A percentile compares a stretch with the other conserved stretches of the same genome.
These are phyloP conservation scores for Drosophila antonietae DNA, from an alignment of 2,888 invertebrate species.

Conservation along the genomic window DNA sequence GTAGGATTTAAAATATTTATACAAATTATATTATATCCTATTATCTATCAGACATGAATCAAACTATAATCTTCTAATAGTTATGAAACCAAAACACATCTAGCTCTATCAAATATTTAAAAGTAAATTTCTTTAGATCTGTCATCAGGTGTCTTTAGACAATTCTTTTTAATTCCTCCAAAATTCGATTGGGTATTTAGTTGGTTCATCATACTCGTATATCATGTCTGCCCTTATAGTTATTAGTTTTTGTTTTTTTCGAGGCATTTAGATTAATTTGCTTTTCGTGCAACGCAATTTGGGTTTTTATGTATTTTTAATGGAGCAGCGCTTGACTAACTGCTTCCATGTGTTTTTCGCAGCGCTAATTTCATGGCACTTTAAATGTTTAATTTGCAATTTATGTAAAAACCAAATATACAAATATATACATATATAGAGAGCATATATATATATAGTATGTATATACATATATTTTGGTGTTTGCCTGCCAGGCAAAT, in stretches of 20 bases:
- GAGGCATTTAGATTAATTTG: constrained; percentile 63
- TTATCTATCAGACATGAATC: too few species aligned
- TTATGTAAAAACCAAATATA: constrained; percentile 56
- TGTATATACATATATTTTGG: neutral
- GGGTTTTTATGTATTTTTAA: constrained; percentile 74
- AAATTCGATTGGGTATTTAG: constrained; percentile 3
- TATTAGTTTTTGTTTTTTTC: constrained; percentile 41
- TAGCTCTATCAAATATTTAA: too few species aligned
- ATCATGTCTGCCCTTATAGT: neutral
- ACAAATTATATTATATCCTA: too few species aligned
- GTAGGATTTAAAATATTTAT: too few species aligned
- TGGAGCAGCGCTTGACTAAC: constrained; percentile 47
- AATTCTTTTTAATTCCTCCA: neutral
- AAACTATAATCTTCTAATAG: too few species aligned
- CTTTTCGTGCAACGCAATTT: constrained; percentile 45
- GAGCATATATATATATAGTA: neutral
- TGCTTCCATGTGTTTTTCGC: constrained; percentile 63
- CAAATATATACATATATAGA: constrained; percentile 12
- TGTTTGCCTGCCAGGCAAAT: constrained; percentile 42
- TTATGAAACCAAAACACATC: too few species aligned
- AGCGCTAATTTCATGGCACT: constrained; percentile 72
- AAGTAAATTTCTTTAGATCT: too few species aligned
- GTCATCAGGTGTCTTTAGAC: neutral
- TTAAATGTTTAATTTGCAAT: constrained; percentile 79
- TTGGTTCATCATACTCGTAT: neutral